These are phyloP conservation scores for Anthopleura sola DNA, from an alignment of 64 coral and sea anemone genomes.

Conservation along the genomic window DNA sequence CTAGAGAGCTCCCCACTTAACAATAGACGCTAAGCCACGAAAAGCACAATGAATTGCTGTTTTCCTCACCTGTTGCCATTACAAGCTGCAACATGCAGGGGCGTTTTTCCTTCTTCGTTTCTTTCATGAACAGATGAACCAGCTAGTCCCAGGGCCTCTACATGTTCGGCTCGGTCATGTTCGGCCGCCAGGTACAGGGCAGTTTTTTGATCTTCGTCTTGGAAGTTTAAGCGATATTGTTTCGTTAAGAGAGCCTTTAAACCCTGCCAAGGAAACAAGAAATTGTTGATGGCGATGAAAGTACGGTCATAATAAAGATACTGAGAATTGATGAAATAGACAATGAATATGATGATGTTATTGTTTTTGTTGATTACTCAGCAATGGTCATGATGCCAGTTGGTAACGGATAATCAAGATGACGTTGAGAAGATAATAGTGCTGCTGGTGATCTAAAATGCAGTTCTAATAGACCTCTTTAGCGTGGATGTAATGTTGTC, in stretches of 20 bases:
- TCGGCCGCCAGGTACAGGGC: conserved; percentile 71
- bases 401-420: no score
- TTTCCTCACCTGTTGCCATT: conserved; percentile 30
- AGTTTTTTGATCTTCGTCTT: conserved; percentile 72
- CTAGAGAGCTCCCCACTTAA: no score
- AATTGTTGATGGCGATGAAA: neutral
- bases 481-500: no score
- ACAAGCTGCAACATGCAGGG: conserved; percentile 43
- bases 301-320: no score
- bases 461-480: no score
- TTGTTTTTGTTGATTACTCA: no score
- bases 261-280: conserved; percentile 9
- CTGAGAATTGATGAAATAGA: no score
- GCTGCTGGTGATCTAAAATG: no score
- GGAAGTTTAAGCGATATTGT: conserved; percentile 40
- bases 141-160: conserved; percentile 57
- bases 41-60: neutral
- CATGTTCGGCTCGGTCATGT: conserved; percentile 49
- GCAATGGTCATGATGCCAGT: no score
- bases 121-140: conserved; percentile 34
- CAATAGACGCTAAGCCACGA: no score
- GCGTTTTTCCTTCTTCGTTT: conserved; percentile 53
- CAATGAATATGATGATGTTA: no score
- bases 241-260: conserved; percentile 61
- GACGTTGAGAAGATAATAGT: no score